Conservation (phyloP, 1,140 invertebrate species). For the Parasteatoda tepidariorum region DNA sequence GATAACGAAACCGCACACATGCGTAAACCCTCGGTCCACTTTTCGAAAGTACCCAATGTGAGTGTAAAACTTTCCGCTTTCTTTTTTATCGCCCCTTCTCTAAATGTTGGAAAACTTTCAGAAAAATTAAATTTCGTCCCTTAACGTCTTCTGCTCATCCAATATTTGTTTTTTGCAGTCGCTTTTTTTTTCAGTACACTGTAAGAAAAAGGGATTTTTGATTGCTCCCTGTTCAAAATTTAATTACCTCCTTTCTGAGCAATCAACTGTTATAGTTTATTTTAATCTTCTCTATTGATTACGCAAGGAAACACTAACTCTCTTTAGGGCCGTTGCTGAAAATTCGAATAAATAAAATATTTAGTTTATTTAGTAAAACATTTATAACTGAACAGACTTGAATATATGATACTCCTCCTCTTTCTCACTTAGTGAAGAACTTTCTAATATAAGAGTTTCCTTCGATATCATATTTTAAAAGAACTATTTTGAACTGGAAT, state of each 20-base stretch:
- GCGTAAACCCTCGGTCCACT: constrained; percentile 4
- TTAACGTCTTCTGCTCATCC: background rate
- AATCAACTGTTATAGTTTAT: background rate
- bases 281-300: too few species aligned
- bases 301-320: too few species aligned
- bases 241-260: background rate
- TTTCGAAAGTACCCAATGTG: background rate
- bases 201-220: background rate
- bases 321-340: too few species aligned
- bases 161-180: background rate
- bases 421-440: too few species aligned
- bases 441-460: too few species aligned
- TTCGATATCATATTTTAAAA: too few species aligned
- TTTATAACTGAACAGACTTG: too few species aligned
- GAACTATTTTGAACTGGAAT: too few species aligned
- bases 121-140: background rate
- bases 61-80: background rate
- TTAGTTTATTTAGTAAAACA: too few species aligned
- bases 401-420: too few species aligned
- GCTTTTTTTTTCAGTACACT: background rate
- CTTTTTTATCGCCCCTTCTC: background rate
- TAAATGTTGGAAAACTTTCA: constrained; percentile 7
- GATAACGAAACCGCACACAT: constrained; percentile 17
- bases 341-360: too few species aligned
- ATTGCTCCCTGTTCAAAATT: background rate